phyloP scores from a whole-genome alignment of 2,113 vertebrate species.

The Daubentonia madagascariensis region DNA sequence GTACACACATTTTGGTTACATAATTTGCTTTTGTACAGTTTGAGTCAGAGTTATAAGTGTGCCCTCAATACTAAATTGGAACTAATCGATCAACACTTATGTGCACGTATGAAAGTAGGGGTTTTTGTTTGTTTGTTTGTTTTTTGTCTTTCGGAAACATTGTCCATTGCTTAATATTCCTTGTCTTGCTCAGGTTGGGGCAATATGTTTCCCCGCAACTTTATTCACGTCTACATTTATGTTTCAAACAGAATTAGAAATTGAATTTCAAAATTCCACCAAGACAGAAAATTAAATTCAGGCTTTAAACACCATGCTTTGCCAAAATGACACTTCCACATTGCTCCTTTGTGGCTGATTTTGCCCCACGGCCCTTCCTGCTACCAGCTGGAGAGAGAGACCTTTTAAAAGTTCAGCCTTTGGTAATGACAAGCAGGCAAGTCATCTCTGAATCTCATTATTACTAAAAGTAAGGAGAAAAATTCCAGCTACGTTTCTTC shows the following conservation, averaged over 20 bases:
- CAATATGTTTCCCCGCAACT: not conserved
- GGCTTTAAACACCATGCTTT: not conserved
- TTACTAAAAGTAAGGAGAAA: not conserved
- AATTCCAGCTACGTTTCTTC: conserved; percentile 19
- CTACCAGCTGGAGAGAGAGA: not conserved
- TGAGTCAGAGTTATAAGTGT: too few relatives aligned
- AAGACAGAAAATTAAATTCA: not conserved
- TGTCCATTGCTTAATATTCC: not conserved
- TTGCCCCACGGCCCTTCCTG: not conserved
- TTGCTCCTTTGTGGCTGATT: not conserved
- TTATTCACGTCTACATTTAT: not conserved
- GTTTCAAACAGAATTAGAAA: not conserved
- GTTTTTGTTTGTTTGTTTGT: too few relatives aligned
- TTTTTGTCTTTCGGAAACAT: not conserved
- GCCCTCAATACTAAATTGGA: too few relatives aligned
- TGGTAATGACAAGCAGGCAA: not conserved
- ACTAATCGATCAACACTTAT: too few relatives aligned
- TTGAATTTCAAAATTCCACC: not conserved
- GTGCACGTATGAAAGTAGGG: too few relatives aligned
- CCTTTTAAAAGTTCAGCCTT: not conserved
- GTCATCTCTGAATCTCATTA: conserved; percentile 5
- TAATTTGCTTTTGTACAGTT: too few relatives aligned
- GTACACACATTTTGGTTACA: too few relatives aligned
- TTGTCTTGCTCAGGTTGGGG: not conserved
- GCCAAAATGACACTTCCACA: not conserved